A percentile compares a stretch with the other conserved stretches of the same genome.
Conservation (phyloP, 2,113 vertebrate genomes). For the Hydrolagus affinis region DNA sequence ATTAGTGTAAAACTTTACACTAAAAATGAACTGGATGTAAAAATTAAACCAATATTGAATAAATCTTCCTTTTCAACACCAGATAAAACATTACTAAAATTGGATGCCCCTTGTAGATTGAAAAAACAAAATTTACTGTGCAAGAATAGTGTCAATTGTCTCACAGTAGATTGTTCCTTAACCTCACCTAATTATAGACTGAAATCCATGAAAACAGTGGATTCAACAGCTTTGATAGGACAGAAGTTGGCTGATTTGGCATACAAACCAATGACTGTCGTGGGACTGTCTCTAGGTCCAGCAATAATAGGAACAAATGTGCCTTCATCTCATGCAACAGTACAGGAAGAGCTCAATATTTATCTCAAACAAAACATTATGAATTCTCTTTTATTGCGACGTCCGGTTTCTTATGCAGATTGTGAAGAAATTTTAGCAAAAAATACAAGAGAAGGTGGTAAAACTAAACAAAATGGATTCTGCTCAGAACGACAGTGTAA, state of each 20-base stretch:
- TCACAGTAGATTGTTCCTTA: conserved; percentile 7
- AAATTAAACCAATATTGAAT: neutral
- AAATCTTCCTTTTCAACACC: neutral
- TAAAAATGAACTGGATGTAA: neutral
- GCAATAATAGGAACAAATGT: neutral
- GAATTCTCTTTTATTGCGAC: neutral
- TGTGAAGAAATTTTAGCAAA: conserved; percentile 13
- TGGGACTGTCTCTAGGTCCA: conserved; percentile 7
- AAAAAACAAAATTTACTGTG: conserved; percentile 8
- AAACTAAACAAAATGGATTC: no score
- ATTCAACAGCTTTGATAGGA: neutral
- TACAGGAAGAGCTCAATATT: neutral
- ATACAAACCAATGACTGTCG: conserved; percentile 8
- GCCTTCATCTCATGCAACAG: neutral
- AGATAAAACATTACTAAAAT: neutral
- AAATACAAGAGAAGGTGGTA: neutral
- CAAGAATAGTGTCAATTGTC: neutral
- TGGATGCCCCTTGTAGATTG: conserved; percentile 9
- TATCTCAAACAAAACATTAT: conserved; percentile 7
- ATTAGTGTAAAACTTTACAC: neutral
- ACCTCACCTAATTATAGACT: neutral
- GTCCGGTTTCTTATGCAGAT: neutral
- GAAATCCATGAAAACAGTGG: conserved; percentile 3
- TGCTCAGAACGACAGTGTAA: neutral
- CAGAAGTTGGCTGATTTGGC: conserved; percentile 9